Conservation (phyloP, 2,888 invertebrate genomes). For the Caenorhabditis sp. region DNA sequence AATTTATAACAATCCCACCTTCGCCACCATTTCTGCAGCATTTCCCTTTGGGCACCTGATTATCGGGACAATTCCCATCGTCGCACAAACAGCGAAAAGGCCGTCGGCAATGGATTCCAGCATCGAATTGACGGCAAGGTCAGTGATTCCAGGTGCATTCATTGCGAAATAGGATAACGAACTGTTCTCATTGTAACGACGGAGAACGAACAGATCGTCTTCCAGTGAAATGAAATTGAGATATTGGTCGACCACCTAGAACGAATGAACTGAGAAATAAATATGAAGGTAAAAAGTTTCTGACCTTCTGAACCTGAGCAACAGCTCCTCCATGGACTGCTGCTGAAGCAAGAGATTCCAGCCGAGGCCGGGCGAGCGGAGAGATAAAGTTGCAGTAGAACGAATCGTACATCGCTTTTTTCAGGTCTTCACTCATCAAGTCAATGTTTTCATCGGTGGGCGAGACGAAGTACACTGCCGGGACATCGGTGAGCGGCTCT, state of each 20-base stretch:
- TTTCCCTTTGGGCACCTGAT: conserved; percentile 93
- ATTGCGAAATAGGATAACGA: conserved; percentile 85
- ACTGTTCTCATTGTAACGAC: conserved; percentile 91
- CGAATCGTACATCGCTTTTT: conserved; percentile 88
- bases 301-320: conserved; percentile 86
- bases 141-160: conserved; percentile 80
- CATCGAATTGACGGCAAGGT: conserved; percentile 93
- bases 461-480: conserved; percentile 96
- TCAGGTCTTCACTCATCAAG: conserved; percentile 85
- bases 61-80: conserved; percentile 92
- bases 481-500: conserved; percentile 93
- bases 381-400: conserved; percentile 96
- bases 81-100: conserved; percentile 97
- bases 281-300: not conserved
- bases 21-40: conserved; percentile 97
- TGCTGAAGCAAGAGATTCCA: conserved; percentile 94
- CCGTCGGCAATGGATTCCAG: conserved; percentile 96
- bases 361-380: conserved; percentile 85
- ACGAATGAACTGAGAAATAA: conserved; percentile 59
- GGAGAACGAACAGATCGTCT: conserved; percentile 90
- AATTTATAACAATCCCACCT: too few species aligned
- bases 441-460: conserved; percentile 96
- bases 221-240: conserved; percentile 97
- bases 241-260: conserved; percentile 95
- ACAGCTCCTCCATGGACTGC: conserved; percentile 92